Evolutionary conservation across 2,888 invertebrate genomes (phyloP).

Genomic region (Dendrolimus pini): DNA sequence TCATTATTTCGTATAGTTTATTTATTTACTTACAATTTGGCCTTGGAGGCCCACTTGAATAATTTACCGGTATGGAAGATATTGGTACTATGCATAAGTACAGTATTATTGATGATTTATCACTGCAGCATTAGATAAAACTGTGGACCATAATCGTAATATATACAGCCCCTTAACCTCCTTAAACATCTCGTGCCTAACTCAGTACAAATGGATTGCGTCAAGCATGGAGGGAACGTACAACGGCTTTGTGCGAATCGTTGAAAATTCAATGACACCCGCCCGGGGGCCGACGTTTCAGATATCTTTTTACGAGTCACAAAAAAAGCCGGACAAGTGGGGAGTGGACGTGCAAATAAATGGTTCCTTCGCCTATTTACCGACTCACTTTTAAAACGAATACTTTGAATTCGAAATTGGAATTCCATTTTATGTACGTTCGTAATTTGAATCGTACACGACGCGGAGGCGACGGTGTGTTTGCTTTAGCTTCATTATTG

Average conservation of each 20-base stretch:
- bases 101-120: no score
- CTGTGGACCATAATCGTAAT: no score
- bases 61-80: no score
- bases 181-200: slow-evolving; percentile 12
- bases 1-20: no score
- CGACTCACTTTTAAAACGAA: background rate
- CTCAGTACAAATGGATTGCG: slow-evolving; percentile 27
- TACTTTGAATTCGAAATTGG: background rate
- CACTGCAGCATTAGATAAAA: no score
- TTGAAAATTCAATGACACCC: slow-evolving; percentile 53
- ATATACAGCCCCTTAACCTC: background rate
- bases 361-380: background rate
- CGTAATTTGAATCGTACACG: background rate
- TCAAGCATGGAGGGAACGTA: slow-evolving; percentile 26
- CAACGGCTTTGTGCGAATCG: slow-evolving; percentile 41
- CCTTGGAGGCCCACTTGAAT: no score
- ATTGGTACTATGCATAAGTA: no score
- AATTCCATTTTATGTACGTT: background rate
- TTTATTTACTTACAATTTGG: no score
- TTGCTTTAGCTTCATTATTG: background rate
- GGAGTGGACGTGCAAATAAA: background rate
- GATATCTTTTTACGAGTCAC: slow-evolving; percentile 50
- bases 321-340: slow-evolving; percentile 17
- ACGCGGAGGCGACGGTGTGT: background rate
- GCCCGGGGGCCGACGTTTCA: slow-evolving; percentile 33